These are phyloP conservation scores for Bombus impatiens DNA, from an alignment of 1,140 invertebrate species.

Conservation along the genomic window DNA sequence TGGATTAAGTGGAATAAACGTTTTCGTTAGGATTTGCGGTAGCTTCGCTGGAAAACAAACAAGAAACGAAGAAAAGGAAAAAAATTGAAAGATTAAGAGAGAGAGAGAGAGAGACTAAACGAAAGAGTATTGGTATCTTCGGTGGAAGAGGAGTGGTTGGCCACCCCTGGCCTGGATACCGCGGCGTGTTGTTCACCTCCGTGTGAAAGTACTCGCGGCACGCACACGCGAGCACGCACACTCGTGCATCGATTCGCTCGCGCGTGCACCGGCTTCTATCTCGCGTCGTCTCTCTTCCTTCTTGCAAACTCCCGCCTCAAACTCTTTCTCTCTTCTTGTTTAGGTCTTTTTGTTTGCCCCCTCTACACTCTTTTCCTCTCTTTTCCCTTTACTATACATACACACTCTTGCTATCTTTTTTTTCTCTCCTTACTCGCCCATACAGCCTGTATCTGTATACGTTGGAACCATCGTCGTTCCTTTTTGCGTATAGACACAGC, in stretches of 20 bases:
- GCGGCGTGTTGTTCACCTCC: conserved; percentile 77
- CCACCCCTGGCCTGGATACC: conserved; percentile 79
- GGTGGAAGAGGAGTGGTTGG: conserved; percentile 63
- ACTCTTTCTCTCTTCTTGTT: neutral
- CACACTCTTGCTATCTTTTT: neutral
- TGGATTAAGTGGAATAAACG: no score
- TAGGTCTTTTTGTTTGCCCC: neutral
- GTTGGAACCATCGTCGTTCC: neutral
- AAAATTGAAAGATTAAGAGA: neutral
- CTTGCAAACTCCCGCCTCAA: neutral
- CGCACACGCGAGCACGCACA: conserved; percentile 25
- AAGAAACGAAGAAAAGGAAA: neutral
- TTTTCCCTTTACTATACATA: neutral
- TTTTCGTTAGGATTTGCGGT: no score
- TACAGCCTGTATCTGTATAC: neutral
- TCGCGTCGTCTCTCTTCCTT: neutral
- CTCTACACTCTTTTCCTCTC: neutral
- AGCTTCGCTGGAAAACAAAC: no score
- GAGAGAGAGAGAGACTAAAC: neutral
- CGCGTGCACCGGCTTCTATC: conserved; percentile 37
- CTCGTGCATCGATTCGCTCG: conserved; percentile 37
- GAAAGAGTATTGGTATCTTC: conserved; percentile 25
- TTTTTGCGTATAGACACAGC: neutral
- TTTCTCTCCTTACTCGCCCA: neutral
- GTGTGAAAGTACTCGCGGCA: conserved; percentile 75